Evolutionary conservation across 2,888 invertebrate species (phyloP).

Genomic region (Diaperis boleti): DNA sequence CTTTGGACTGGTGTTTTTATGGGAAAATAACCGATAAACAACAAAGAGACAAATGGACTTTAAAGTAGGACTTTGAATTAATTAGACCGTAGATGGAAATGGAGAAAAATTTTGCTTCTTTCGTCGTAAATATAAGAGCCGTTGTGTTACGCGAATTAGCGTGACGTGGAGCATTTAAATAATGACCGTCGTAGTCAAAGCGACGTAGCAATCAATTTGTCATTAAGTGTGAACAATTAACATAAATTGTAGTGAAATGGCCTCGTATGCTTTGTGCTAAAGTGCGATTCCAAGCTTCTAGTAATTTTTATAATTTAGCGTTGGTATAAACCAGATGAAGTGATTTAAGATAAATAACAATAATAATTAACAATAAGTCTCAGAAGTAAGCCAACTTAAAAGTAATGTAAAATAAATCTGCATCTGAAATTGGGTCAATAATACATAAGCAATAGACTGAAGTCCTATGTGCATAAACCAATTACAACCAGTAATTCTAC

Average conservation of each 20-base stretch:
- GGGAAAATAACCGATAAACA: constrained; percentile 36
- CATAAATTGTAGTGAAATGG: constrained; percentile 10
- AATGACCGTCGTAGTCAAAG: constrained; percentile 19
- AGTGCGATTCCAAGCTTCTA: not conserved
- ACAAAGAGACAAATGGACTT: constrained; percentile 32
- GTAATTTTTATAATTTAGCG: too few relatives aligned
- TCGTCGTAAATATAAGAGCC: too few relatives aligned
- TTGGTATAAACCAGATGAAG: too few relatives aligned
- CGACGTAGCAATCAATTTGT: constrained; percentile 28
- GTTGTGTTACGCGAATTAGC: constrained; percentile 24
- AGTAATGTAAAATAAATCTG: too few relatives aligned
- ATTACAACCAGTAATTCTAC: too few relatives aligned
- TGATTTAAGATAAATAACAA: too few relatives aligned
- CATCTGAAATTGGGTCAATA: too few relatives aligned
- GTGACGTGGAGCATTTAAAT: constrained; percentile 21
- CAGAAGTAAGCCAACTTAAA: too few relatives aligned
- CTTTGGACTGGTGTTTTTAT: constrained; percentile 34
- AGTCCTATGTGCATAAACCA: too few relatives aligned
- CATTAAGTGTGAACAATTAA: constrained; percentile 26
- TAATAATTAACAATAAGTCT: too few relatives aligned
- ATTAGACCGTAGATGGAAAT: constrained; percentile 10
- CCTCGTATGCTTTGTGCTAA: not conserved
- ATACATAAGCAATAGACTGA: too few relatives aligned
- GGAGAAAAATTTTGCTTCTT: constrained; percentile 3
- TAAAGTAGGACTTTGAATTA: constrained; percentile 23